Percentiles rank a stretch among this genome's conserved stretches.
Conservation (phyloP, 2,888 invertebrate species). For the Megamerina dolium region DNA sequence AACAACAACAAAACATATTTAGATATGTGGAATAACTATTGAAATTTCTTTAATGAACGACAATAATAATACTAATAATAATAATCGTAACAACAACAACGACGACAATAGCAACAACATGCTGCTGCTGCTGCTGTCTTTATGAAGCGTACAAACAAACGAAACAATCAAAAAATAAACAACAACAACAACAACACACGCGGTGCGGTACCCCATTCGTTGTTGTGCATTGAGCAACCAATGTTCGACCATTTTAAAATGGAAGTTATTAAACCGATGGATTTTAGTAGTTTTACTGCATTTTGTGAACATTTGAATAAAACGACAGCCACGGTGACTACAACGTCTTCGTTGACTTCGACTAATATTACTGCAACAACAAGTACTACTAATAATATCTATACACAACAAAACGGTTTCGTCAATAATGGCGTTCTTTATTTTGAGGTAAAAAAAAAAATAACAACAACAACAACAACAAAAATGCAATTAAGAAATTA, state of each 20-base stretch:
- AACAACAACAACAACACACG: too few species aligned
- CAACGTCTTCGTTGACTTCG: conserved; percentile 20
- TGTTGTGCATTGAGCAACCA: too few species aligned
- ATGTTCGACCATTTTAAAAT: too few species aligned
- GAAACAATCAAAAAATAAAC: too few species aligned
- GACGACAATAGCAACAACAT: conserved; percentile 2
- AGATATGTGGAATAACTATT: too few species aligned
- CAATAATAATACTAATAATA: too few species aligned
- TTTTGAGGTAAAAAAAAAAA: conserved; percentile 35
- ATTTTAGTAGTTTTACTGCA: conserved; percentile 44
- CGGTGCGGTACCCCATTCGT: too few species aligned
- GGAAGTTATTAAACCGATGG: conserved; percentile 47
- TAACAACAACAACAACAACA: conserved; percentile 12
- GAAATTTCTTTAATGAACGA: too few species aligned
- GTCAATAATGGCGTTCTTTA: conserved; percentile 34
- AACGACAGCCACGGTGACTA: conserved; percentile 27
- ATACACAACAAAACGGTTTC: conserved; percentile 6
- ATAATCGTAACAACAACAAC: conserved; percentile 1
- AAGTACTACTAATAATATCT: conserved; percentile 5
- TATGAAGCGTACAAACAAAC: neutral
- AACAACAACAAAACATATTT: too few species aligned
- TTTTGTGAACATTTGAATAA: conserved; percentile 45
- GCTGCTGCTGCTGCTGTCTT: neutral
- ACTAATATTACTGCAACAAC: conserved; percentile 10
- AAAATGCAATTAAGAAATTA: conserved; percentile 9